Conservation (phyloP, 2,888 invertebrate genomes). For the Achlya flavicornis region DNA sequence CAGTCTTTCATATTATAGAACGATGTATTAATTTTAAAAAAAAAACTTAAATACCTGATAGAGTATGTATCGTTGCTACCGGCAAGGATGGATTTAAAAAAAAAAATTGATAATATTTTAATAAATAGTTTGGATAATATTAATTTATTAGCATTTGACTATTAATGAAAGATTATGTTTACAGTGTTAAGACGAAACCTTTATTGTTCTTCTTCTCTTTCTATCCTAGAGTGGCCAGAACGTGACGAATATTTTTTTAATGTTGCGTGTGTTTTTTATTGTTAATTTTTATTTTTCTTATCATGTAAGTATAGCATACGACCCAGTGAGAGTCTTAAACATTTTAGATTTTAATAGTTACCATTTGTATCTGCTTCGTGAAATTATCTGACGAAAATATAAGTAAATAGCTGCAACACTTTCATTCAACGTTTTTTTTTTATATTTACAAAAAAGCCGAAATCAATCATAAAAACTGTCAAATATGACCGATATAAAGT, state of each 20-base stretch:
- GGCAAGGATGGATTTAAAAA: too few species aligned
- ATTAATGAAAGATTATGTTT: not conserved
- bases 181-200: not conserved
- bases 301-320: conserved; percentile 13
- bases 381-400: not conserved
- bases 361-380: not conserved
- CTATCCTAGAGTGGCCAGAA: conserved; percentile 60
- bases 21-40: not conserved
- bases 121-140: not conserved
- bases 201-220: conserved; percentile 59
- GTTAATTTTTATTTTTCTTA: conserved; percentile 1
- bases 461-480: not conserved
- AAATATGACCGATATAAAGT: too few species aligned
- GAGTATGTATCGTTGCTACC: too few species aligned
- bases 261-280: conserved; percentile 24
- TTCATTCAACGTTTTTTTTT: not conserved
- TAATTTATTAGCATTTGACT: not conserved
- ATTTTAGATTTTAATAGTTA: conserved; percentile 4
- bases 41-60: too few species aligned
- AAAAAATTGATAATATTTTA: not conserved
- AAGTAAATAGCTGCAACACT: not conserved
- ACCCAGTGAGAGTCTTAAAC: conserved; percentile 33
- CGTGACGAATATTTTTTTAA: conserved; percentile 33
- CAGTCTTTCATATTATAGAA: not conserved
- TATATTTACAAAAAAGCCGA: not conserved